A percentile compares a stretch with the other conserved stretches of the same genome.
Evolutionary conservation across 2,888 invertebrate species (phyloP).

Genomic region (Leptopilina myrica): DNA sequence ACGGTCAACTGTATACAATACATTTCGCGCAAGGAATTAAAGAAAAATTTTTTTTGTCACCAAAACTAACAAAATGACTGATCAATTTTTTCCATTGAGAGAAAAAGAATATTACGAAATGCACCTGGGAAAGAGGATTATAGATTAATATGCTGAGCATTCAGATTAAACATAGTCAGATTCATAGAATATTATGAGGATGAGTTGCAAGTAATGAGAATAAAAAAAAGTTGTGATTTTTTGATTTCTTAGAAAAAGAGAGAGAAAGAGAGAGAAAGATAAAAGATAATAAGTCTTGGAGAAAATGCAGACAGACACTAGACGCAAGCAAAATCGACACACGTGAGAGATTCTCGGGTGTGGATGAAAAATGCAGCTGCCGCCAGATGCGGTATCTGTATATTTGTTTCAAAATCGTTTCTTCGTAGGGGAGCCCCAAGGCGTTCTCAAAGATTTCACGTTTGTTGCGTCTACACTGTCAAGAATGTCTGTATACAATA

Average conservation of each 20-base stretch:
- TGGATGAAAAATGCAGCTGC: slow-evolving; percentile 57
- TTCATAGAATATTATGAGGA: slow-evolving; percentile 4
- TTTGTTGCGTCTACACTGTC: slow-evolving; percentile 34
- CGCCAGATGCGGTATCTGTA: slow-evolving; percentile 60
- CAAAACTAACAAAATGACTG: slow-evolving; percentile 10
- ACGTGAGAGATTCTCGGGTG: not conserved
- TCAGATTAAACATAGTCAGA: slow-evolving; percentile 13
- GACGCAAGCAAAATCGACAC: slow-evolving; percentile 7
- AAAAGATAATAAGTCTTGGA: slow-evolving; percentile 16
- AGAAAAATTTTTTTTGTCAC: not conserved
- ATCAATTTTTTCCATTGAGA: not conserved
- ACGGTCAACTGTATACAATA: no score
- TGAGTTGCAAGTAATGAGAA: slow-evolving; percentile 27
- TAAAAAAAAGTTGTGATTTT: not conserved
- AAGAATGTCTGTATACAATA: slow-evolving; percentile 19
- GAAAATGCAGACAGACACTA: slow-evolving; percentile 26
- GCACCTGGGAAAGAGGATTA: slow-evolving; percentile 21
- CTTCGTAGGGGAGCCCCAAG: slow-evolving; percentile 60
- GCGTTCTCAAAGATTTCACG: slow-evolving; percentile 51
- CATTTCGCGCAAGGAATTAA: not conserved
- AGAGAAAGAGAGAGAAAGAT: not conserved
- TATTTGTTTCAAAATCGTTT: slow-evolving; percentile 54
- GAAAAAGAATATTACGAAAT: slow-evolving; percentile 22
- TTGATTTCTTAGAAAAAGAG: slow-evolving; percentile 5
- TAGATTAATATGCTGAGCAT: slow-evolving; percentile 15